Percentiles rank a stretch among this genome's conserved stretches.
These are phyloP conservation scores for Arremon aurantiirostris DNA, from an alignment of 2,797 vertebrate species.

Conservation along the genomic window DNA sequence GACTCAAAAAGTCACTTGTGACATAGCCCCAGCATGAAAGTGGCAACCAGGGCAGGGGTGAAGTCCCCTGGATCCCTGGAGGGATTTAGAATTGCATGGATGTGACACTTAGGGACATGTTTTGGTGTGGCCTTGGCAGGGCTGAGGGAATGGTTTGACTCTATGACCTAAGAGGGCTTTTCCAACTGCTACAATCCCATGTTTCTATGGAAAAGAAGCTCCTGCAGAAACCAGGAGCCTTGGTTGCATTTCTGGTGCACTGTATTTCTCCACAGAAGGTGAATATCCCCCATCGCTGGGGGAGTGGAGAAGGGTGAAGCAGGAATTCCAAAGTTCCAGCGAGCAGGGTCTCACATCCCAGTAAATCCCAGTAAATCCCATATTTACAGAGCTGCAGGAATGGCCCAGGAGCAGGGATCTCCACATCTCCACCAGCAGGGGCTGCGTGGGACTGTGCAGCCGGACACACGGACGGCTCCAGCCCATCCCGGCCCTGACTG, in stretches of 20 bases:
- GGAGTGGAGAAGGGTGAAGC: accelerated
- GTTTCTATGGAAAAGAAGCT: not conserved
- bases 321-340: not conserved
- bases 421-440: not conserved
- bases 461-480: accelerated
- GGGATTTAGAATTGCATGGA: not conserved
- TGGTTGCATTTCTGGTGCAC: accelerated
- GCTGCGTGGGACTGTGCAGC: not conserved
- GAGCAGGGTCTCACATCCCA: not conserved
- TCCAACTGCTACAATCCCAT: not conserved
- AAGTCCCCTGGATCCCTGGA: too few relatives aligned
- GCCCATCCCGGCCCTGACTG: not conserved
- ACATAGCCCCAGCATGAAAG: accelerated
- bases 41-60: not conserved
- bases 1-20: not conserved
- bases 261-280: not conserved
- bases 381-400: not conserved
- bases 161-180: not conserved
- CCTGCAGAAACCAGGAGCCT: accelerated
- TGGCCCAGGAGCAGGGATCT: not conserved
- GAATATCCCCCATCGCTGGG: accelerated
- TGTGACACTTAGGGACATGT: not conserved
- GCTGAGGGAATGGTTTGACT: not conserved
- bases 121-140: not conserved
- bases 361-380: not conserved